Conservation (phyloP, 1,140 invertebrate species). For the Hylaeus anthracinus region DNA sequence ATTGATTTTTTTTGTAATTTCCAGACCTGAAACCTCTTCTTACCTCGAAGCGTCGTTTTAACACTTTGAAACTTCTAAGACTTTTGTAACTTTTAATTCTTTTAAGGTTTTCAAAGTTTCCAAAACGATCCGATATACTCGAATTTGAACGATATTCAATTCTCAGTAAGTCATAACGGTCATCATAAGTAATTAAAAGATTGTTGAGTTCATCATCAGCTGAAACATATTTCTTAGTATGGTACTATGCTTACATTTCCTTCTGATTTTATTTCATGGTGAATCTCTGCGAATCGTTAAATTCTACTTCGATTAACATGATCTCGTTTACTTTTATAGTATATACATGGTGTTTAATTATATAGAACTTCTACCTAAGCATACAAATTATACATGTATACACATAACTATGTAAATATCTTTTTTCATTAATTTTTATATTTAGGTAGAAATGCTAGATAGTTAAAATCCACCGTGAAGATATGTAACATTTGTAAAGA, state of each 20-base stretch:
- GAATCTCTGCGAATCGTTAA: conserved; percentile 31
- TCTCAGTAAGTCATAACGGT: not conserved
- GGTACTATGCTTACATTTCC: not conserved
- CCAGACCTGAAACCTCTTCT: conserved; percentile 33
- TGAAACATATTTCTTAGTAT: not conserved
- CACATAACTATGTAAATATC: too few relatives aligned
- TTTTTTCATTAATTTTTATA: too few relatives aligned
- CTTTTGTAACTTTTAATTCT: not conserved
- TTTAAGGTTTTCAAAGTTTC: not conserved
- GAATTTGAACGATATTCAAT: not conserved
- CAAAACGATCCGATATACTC: too few relatives aligned
- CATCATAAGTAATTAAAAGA: not conserved
- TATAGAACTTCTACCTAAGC: too few relatives aligned
- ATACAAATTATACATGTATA: too few relatives aligned
- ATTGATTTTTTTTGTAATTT: conserved; percentile 49
- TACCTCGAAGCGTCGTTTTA: conserved; percentile 18
- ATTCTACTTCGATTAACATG: not conserved
- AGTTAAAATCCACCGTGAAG: too few relatives aligned
- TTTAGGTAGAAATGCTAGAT: too few relatives aligned
- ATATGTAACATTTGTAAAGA: too few relatives aligned
- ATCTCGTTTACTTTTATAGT: too few relatives aligned
- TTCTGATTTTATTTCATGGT: conserved; percentile 25
- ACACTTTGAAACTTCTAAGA: not conserved
- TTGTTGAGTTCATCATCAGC: not conserved
- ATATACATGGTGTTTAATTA: too few relatives aligned